Conservation (phyloP, 2,888 invertebrate genomes). For the Caenorhabditis becei region DNA sequence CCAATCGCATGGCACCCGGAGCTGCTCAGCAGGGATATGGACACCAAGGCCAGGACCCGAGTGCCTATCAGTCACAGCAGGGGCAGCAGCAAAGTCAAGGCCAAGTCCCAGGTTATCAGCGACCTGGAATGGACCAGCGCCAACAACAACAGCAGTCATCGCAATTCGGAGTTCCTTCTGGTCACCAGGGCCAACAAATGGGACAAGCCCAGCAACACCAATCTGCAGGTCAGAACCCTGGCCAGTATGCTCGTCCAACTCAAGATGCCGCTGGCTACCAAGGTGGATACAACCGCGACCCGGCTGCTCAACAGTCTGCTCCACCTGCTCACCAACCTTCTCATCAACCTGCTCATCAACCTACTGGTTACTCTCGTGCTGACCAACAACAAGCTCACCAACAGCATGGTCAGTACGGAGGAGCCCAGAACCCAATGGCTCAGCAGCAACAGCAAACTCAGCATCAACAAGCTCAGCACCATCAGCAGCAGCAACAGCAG, state of each 20-base stretch:
- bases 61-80: background rate
- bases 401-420: slow-evolving; percentile 10
- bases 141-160: slow-evolving; percentile 5
- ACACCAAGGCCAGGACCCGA: background rate
- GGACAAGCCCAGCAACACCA: slow-evolving; percentile 37
- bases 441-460: slow-evolving; percentile 18
- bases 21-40: slow-evolving; percentile 11
- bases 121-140: slow-evolving; percentile 6
- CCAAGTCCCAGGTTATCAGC: slow-evolving; percentile 2
- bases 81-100: background rate
- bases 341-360: slow-evolving; percentile 18
- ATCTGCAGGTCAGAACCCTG: background rate
- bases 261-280: slow-evolving; percentile 6
- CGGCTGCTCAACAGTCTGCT: slow-evolving; percentile 14
- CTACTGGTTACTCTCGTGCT: background rate
- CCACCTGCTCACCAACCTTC: background rate
- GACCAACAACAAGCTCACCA: slow-evolving; percentile 21
- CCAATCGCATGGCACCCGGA: slow-evolving; percentile 3
- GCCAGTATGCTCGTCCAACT: background rate
- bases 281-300: background rate
- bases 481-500: slow-evolving; percentile 20
- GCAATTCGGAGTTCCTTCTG: slow-evolving; percentile 1
- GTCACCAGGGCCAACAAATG: background rate
- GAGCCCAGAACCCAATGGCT: no score
- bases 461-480: slow-evolving; percentile 30